Evolutionary conservation across 2,888 invertebrate species (phyloP), one percentile per base, ranked within the genome.

Genomic region (Rhaphigaster nebulosa): DNA sequence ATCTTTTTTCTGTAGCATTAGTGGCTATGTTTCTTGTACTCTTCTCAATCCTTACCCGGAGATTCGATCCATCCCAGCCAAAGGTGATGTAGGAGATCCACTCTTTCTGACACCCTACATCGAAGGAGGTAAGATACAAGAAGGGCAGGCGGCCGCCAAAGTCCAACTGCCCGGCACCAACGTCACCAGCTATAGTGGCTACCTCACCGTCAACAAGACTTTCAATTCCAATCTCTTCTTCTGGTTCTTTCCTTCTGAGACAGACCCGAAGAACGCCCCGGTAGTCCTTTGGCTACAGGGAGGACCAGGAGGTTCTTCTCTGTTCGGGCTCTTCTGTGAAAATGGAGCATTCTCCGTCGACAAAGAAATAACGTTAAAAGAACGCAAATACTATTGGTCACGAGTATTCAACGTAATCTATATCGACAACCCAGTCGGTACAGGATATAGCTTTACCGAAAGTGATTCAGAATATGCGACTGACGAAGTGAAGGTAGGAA

Each of bases 351-450:
- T 60, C 52, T 41, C 34, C 12, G 45, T 90, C 0, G 95, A 95
- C 88, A 92, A 92, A 13, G 76, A 90, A 23, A 87, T 94, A 93
- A 93, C 93, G 92, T 93, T 96, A 88, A 94, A 95, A 92, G 94
- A 95, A 92, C 95, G 98, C 70, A 95, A 96, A 92, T 96, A 96
- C 92, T 95, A 96, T 18, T 99, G 98, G 98, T 96, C 96, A 91
- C 94, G 95, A 76, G 96, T 95, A n/a, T 97, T 97, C 93, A 96
- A 96, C 92, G 94, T 98, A 84, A 95, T 98, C 90, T 99, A 97
- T 93, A 97, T 99, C 90, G 98, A 99, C 93, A 98, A 98, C 93
- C 98, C 98, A 0, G 98, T 97, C 0, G 98, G 98, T 4, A 97
- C 98, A 6, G 98, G 98, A 0, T 99, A 96, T 93, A 98, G 98